Base-by-base conservation (phyloP, 2,113 vertebrate genomes). In the Anolis sagrei region DNA sequence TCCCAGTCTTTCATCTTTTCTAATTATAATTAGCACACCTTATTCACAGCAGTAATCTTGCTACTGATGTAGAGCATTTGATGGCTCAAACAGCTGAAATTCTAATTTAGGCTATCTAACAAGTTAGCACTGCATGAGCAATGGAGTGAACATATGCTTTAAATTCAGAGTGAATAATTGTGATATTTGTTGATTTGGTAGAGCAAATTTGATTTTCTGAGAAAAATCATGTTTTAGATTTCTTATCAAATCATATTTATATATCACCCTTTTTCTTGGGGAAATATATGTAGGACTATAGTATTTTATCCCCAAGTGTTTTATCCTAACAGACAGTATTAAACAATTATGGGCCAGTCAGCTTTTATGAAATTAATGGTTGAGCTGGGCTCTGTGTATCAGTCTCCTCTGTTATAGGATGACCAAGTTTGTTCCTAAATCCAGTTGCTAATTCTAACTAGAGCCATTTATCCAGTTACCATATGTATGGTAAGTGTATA, bases 161-260 rank as follows among this genome's bases (percentile, higher is more conserved):
- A 69, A 81, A 85, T 85, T 88, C 86, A 74, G 69, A 83, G n/a
- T 51, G 13, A 88, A 82, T 79, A 88, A 76, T 66, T 2, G 1
- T 81, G 14, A 82, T 1, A 8, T 76, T 88, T 1, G 25, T 74
- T 39, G 4, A 7, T 81, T 90, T 51, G 69, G 0, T 87, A 81
- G 74, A 73, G 54, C 58, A 64, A 68, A 69, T 66, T 25, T 74
- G 16, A 64, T 87, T 86, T 7, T 85, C 18, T 86, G 72, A 29
- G 58, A 27, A 29, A 74, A 18, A 32, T 27, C 23, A 39, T 36
- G 23, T 61, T 66, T 6, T n/a, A 18, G 29, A 34, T 11, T 4
- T 62, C 11, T 79, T 3, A 23, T 2, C n/a, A 2, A 16, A 21
- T 44, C 8, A 51, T 34, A 36, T 73, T 5, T 61, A 25, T 73